Base-by-base conservation (phyloP, 2,797 vertebrate species). In the Scarus forsteni region DNA sequence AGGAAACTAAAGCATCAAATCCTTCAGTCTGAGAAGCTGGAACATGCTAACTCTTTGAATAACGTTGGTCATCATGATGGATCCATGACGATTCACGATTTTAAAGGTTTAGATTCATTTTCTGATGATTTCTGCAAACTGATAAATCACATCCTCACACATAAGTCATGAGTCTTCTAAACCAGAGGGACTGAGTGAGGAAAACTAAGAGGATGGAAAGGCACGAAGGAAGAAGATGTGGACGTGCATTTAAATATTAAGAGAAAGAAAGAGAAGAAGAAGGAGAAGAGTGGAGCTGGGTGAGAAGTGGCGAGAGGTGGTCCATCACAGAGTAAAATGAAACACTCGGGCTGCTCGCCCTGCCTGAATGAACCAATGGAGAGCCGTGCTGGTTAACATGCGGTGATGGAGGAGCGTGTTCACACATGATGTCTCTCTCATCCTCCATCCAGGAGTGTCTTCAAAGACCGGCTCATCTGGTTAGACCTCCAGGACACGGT, bases 311-410 rank as follows among this genome's bases (percentile, higher is more conserved):
- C n/a, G 39, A 46, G 83, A 18, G 15, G 46, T 40, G 54, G 60
- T 74, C 83, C n/a, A 81, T 90, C 80, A 85, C 81, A 83, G 85
- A 84, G 77, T 77, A 84, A 85, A 89, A 88, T 59, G 68, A 73
- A 77, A 63, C 59, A 9, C 65, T 79, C 78, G 71, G 70, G 83
- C 61, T 53, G 70, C 74, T 86, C 66, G 58, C 55, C 54, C 18
- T 35, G 73, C 66, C 66, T 42, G 67, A 69, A 65, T 85, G 71
- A 84, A 75, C 76, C 66, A 71, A 61, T 27, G 34, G 68, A 68
- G 72, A 58, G 74, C 66, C 42, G 73, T 53, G 73, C 62, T 60
- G 80, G 74, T 79, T 82, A 79, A 85, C 69, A 85, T 86, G 85
- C 67, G 83, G 84, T 27, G 62, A 76, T 18, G 50, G 60, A 63